Evolutionary conservation across 2,113 vertebrate genomes (phyloP), one percentile per base, ranked within the genome.

Genomic region (Campylomormyrus numenius): DNA sequence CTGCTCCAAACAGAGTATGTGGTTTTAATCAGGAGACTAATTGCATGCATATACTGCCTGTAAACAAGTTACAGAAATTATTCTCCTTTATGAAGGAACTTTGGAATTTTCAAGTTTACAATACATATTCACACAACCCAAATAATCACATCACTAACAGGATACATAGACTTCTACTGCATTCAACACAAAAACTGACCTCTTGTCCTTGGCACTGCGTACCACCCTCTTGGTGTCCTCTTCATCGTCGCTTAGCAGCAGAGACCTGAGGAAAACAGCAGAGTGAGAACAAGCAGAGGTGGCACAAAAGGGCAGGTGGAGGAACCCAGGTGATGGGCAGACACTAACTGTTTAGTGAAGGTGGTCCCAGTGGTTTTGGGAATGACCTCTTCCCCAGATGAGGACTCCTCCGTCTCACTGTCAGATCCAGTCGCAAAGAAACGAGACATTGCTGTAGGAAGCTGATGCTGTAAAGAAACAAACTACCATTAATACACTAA

Each of bases 191-290:
- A 48, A 85, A 9, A 88, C 89, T 74, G 11, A 98, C 97, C 97
- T 96, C 93, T 98, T 98, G 91, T 98, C 97, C 90, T 98, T 98
- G 89, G 97, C 97, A 5, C 97, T 98, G 92, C 97, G 97, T 85
- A 98, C 97, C 92, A 98, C 95, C 91, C 97, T 96, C 92, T 98
- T 98, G 0, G 97, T 97, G 92, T 98, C 97, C 92, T 98, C 97
- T 90, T 98, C 97, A 95, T 98, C 97, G 17, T 98, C 97, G 31
- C 97, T 98, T 50, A 98, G 93, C 90, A 98, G 91, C 92, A 98
- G 88, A 0, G 96, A 95, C 95, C 97, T 98, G 86, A 9, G 50
- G 50, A 92, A 0, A 91, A 66, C 56, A 62, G 13, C 6, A 17
- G 11, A 11, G 77, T 89, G 0, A 5, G 10, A 56, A 3, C 31